A percentile compares a stretch with the other conserved stretches of the same genome.
Conservation (phyloP, 2,888 invertebrate species). For the Polyploca ridens region DNA sequence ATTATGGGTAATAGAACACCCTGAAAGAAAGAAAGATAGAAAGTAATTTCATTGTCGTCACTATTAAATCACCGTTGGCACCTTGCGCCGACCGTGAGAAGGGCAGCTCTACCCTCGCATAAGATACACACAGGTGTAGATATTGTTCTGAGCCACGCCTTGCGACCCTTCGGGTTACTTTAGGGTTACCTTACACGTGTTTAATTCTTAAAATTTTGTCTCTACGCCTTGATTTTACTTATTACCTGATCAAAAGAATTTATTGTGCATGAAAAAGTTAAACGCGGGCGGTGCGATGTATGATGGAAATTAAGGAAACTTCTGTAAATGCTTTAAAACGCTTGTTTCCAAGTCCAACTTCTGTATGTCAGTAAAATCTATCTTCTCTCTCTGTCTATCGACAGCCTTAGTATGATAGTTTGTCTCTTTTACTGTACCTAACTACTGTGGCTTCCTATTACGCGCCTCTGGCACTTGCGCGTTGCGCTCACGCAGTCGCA, state of each 20-base stretch:
- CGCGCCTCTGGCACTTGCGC: slow-evolving; percentile 23
- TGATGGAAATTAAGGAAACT: neutral
- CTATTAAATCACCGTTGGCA: slow-evolving; percentile 41
- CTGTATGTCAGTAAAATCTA: neutral
- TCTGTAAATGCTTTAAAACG: neutral
- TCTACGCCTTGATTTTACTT: neutral
- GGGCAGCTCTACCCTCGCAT: slow-evolving; percentile 55
- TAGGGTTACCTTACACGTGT: slow-evolving; percentile 9
- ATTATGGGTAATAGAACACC: no score
- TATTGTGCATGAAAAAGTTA: no score
- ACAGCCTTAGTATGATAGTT: slow-evolving; percentile 20
- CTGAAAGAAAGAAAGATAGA: slow-evolving; percentile 26
- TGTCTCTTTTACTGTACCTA: slow-evolving; percentile 34
- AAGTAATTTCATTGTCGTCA: slow-evolving; percentile 27
- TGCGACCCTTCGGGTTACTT: slow-evolving; percentile 36
- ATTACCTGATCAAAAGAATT: no score
- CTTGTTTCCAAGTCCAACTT: neutral
- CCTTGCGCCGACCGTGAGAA: slow-evolving; percentile 60
- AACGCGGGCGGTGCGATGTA: neutral
- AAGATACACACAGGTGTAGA: slow-evolving; percentile 59
- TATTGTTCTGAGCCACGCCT: slow-evolving; percentile 49
- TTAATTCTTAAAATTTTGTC: neutral
- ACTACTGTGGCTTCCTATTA: slow-evolving; percentile 42
- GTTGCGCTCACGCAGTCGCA: slow-evolving; percentile 36
- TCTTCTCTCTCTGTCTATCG: slow-evolving; percentile 30